Percentiles rank a stretch among this genome's conserved stretches.
phyloP scores from a whole-genome alignment of 2,113 vertebrate species.

The Melanotaenia duboulayi region DNA sequence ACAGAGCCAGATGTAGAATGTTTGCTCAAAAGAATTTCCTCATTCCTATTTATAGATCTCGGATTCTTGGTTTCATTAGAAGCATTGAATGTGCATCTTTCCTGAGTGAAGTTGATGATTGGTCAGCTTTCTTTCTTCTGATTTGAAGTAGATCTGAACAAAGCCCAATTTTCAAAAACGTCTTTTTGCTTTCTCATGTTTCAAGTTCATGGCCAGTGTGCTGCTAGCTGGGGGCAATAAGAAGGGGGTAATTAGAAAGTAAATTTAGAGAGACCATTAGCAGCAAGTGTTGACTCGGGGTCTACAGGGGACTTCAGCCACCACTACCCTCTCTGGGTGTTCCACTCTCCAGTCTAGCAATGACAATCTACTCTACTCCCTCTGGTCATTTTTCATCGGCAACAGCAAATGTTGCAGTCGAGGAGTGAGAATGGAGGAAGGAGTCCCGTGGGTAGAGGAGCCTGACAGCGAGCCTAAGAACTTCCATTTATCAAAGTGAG shows the following conservation, averaged over 20 bases:
- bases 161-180: conserved; percentile 18
- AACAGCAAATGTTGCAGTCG: conserved; percentile 60
- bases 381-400: conserved; percentile 74
- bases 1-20: conserved; percentile 54
- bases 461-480: conserved; percentile 73
- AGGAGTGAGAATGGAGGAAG: conserved; percentile 64
- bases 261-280: conserved; percentile 79
- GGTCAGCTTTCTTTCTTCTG: conserved; percentile 17
- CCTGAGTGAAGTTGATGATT: conserved; percentile 17
- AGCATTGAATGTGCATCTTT: conserved; percentile 26
- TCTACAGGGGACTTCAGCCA: conserved; percentile 67
- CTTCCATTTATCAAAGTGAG: conserved; percentile 73
- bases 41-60: conserved; percentile 46
- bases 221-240: conserved; percentile 70
- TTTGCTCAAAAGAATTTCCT: conserved; percentile 38
- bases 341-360: conserved; percentile 50
- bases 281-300: conserved; percentile 72
- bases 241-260: conserved; percentile 74
- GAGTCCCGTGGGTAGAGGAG: conserved; percentile 61
- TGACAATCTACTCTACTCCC: conserved; percentile 51
- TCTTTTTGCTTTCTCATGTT: conserved; percentile 33
- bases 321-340: conserved; percentile 67
- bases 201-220: conserved; percentile 73
- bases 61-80: conserved; percentile 34
- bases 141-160: conserved; percentile 53